Evolutionary conservation across 1,140 invertebrate species (phyloP), one percentile per base, ranked within the genome.

Genomic region (Eueides isabella): DNA sequence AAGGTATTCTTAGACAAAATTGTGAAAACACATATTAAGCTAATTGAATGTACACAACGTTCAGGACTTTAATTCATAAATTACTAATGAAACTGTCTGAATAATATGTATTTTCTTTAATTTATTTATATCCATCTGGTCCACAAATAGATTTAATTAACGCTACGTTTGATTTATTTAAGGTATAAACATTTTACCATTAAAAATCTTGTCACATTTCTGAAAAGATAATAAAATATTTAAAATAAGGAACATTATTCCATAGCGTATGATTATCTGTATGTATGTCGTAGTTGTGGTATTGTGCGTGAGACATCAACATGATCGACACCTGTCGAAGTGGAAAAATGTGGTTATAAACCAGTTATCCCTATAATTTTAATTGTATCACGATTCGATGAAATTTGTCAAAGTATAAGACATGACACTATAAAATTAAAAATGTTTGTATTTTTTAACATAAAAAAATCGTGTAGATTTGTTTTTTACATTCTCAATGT

Each of bases 281-380:
- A 64, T 70, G 67, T 55, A 69, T 62, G 67, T 41, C 12, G 33
- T 26, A 71, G 19, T 55, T 23, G 48, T 23, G 48, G 48, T 23
- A 4, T 44, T 44, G 35, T 61, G 78, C 71, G 71, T 78, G 76
- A 74, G 68, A 73, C 30, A 63, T 44, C 73, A 77, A 84, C 86
- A 87, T 88, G 87, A 88, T 85, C 83, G 77, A 72, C 81, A 83
- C 82, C 80, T 83, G 85, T 78, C 79, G 71, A 55, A 48, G 78
- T 69, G 71, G 79, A 77, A 81, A 81, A 79, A 77, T 79, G 77
- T 76, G 68, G 26, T 55, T 75, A 76, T 74, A 81, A 81, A 77
- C 68, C 72, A 35, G 33, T 79, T 63, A 26, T 74, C 77, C 74
- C 74, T 75, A 70, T 61, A 55, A 55, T 26, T 23, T 55, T 72